Conservation (phyloP, 2,797 vertebrate species). For the Manis javanica region DNA sequence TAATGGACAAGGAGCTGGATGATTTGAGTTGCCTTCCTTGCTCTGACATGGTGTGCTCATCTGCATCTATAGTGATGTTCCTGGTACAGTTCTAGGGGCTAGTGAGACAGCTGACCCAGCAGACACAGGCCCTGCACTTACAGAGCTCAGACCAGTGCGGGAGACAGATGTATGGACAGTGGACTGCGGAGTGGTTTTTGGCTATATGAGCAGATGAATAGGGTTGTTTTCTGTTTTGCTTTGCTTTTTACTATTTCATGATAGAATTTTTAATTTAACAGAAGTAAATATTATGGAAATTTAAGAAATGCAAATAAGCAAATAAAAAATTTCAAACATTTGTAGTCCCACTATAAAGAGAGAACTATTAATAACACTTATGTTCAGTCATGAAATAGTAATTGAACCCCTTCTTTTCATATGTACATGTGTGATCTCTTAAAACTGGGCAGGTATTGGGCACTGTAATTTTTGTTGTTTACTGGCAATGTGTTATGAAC, state of each 20-base stretch:
- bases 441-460: not conserved
- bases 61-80: not conserved
- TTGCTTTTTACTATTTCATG: not conserved
- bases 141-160: not conserved
- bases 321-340: not conserved
- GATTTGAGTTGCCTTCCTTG: not conserved
- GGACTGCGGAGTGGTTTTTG: not conserved
- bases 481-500: not conserved
- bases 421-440: not conserved
- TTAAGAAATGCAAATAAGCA: not conserved
- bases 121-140: not conserved
- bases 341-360: not conserved
- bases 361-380: not conserved
- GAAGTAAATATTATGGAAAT: not conserved
- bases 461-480: not conserved
- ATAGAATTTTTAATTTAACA: slow-evolving; percentile 12
- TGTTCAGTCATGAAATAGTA: not conserved
- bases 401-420: not conserved
- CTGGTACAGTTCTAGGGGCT: not conserved
- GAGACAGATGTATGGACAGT: not conserved
- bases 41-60: not conserved
- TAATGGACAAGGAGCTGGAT: not conserved
- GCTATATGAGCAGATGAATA: not conserved
- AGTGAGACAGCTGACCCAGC: not conserved
- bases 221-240: not conserved